Conservation (phyloP, 2,113 vertebrate species). For the Maccullochella peelii region DNA sequence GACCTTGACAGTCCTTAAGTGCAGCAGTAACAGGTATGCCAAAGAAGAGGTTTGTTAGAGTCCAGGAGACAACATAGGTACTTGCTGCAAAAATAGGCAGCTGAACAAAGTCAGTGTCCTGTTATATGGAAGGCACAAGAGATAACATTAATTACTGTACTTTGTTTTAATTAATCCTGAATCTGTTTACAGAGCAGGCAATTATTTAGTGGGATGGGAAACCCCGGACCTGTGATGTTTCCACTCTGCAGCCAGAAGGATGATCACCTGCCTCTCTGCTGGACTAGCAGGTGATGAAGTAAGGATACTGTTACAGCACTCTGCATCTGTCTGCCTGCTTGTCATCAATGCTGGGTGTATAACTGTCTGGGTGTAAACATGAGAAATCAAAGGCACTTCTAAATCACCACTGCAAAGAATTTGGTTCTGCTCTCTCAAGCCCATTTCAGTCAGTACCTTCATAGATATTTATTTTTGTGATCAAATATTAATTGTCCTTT, state of each 20-base stretch:
- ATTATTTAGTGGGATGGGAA: background rate
- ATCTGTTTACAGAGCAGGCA: background rate
- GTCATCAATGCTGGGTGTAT: slow-evolving; percentile 40
- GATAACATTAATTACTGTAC: background rate
- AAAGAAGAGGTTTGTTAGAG: background rate
- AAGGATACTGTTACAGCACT: slow-evolving; percentile 63
- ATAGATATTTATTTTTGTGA: background rate
- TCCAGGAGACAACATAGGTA: background rate
- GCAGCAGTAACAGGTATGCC: too few species aligned
- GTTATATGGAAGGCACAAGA: background rate
- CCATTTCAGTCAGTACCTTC: slow-evolving; percentile 1
- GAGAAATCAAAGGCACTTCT: slow-evolving; percentile 78
- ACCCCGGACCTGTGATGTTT: slow-evolving; percentile 26
- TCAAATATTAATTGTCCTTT: too few species aligned
- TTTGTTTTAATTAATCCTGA: background rate
- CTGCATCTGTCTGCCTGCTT: slow-evolving; percentile 42
- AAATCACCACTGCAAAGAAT: slow-evolving; percentile 42
- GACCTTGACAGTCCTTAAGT: too few species aligned
- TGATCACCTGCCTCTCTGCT: slow-evolving; percentile 53
- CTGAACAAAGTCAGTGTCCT: background rate
- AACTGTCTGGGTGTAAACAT: slow-evolving; percentile 66
- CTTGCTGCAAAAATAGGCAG: background rate
- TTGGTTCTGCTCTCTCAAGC: slow-evolving; percentile 8
- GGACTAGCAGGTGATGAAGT: slow-evolving; percentile 66
- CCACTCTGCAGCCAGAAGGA: slow-evolving; percentile 45